These are phyloP conservation scores for Cheilosia grossa DNA, from an alignment of 2,888 invertebrate species.

Conservation along the genomic window DNA sequence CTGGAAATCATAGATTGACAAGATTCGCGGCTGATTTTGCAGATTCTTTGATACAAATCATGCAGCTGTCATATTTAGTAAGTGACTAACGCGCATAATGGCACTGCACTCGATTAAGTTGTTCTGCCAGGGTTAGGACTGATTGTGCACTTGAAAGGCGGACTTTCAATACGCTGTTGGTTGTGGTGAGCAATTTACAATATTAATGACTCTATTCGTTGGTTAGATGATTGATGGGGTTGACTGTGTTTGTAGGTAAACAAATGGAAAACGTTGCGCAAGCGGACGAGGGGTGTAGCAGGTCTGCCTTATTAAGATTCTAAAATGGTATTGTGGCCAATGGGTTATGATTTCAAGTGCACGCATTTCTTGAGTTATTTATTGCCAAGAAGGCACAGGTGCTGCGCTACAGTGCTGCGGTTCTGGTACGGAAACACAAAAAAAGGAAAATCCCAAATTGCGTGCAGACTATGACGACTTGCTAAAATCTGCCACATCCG, in stretches of 20 bases:
- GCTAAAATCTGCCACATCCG: slow-evolving; percentile 48
- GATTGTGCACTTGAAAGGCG: slow-evolving; percentile 35
- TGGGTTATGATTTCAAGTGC: slow-evolving; percentile 20
- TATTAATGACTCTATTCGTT: slow-evolving; percentile 15
- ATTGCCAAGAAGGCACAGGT: slow-evolving; percentile 22
- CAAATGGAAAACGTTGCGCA: slow-evolving; percentile 9
- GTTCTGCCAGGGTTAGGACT: neutral
- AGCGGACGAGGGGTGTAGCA: neutral
- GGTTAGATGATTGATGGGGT: slow-evolving; percentile 29
- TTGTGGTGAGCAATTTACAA: slow-evolving; percentile 28
- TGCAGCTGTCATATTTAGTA: neutral
- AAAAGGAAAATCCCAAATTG: slow-evolving; percentile 42
- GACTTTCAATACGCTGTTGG: slow-evolving; percentile 13
- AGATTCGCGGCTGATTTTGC: slow-evolving; percentile 1
- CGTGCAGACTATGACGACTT: slow-evolving; percentile 36
- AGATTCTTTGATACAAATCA: neutral
- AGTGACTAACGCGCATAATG: slow-evolving; percentile 39
- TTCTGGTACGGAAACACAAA: slow-evolving; percentile 6
- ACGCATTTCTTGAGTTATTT: slow-evolving; percentile 59
- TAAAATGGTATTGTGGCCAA: slow-evolving; percentile 6
- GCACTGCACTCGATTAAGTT: slow-evolving; percentile 21
- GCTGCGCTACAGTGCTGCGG: neutral
- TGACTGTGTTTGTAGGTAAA: slow-evolving; percentile 16
- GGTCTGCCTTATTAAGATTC: slow-evolving; percentile 46
- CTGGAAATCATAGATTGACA: slow-evolving; percentile 29